phyloP scores from a whole-genome alignment of 2,113 vertebrate species.

The Nerophis ophidion region DNA sequence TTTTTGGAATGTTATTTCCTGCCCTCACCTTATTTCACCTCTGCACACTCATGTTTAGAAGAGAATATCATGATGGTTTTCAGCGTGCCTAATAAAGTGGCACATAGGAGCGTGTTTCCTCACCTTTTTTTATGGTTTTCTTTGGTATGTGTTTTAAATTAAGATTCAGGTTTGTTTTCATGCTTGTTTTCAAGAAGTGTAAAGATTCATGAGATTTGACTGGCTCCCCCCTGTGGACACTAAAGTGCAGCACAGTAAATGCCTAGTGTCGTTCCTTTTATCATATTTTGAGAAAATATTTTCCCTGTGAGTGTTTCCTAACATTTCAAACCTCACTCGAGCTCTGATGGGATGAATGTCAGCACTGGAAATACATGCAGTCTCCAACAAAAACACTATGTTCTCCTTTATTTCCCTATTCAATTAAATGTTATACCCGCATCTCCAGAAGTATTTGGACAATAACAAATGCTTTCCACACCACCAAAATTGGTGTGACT shows the following conservation, averaged over 20 bases:
- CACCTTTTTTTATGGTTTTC: slow-evolving; percentile 3
- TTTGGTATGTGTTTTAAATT: slow-evolving; percentile 19
- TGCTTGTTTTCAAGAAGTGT: too few relatives aligned
- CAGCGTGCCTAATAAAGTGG: not conserved
- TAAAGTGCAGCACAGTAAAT: slow-evolving; percentile 1
- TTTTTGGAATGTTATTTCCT: slow-evolving; percentile 72
- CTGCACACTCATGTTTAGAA: slow-evolving; percentile 10
- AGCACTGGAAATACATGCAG: slow-evolving; percentile 71
- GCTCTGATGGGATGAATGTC: slow-evolving; percentile 65
- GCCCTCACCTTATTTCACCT: slow-evolving; percentile 23
- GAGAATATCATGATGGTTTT: not conserved
- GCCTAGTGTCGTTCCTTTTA: slow-evolving; percentile 11
- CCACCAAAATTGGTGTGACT: too few relatives aligned
- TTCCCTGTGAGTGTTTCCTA: slow-evolving; percentile 25
- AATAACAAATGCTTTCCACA: too few relatives aligned
- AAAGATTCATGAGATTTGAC: not conserved
- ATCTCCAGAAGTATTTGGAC: too few relatives aligned
- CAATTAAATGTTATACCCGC: not conserved
- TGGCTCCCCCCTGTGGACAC: not conserved
- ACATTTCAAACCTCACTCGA: slow-evolving; percentile 50
- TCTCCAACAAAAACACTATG: slow-evolving; percentile 42
- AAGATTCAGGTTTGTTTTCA: not conserved
- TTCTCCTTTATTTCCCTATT: slow-evolving; percentile 41
- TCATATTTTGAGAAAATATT: slow-evolving; percentile 19
- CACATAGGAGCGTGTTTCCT: not conserved